Evolutionary conservation across 2,113 vertebrate species (phyloP), one percentile per base, ranked within the genome.

Genomic region (Promerops cafer): DNA sequence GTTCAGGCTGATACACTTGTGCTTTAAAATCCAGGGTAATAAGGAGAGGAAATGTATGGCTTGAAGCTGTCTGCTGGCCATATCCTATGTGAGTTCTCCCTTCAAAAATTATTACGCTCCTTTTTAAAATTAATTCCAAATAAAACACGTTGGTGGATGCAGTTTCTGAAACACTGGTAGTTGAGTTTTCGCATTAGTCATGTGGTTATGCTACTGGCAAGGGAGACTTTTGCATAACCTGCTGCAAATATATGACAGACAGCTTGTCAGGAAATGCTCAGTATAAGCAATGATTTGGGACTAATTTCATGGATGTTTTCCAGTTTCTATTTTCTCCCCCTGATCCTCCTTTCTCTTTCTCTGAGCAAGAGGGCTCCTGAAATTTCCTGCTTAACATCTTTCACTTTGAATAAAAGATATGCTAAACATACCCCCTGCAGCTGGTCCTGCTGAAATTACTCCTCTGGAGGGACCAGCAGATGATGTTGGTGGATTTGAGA

Each of bases 381-480:
- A 98, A 98, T 98, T 98, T 98, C 98, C 99, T 99, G 98, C 97
- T 99, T 98, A 99, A 98, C 97, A 95, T 99, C 99, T 98, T 99
- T 99, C 99, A 98, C 97, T 98, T 98, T 97, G 97, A 98, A 99
- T 99, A 98, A 99, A 98, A 98, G 97, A 95, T 98, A 99, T 98
- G 97, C 96, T 98, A 98, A 99, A 98, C 98, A 99, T 98, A 97
- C 98, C 98, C 97, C 93, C 92, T 98, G 98, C 98, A 99, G 98
- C 98, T 99, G 98, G 98, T 98, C 98, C 96, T 98, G 98, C 98
- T 97, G 87, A 98, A 98, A 98, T 98, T 98, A 96, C 97, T 97
- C 97, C 98, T 98, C 98, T 98, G 97, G 97, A 97, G 98, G 96
- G 98, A 98, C 91, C 91, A 93, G 97, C 98, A 97, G 98, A 98